Percentiles rank a stretch among this genome's conserved stretches.
These are phyloP conservation scores for Erythrocebus patas DNA, from an alignment of 2,113 vertebrate species.

Conservation along the genomic window DNA sequence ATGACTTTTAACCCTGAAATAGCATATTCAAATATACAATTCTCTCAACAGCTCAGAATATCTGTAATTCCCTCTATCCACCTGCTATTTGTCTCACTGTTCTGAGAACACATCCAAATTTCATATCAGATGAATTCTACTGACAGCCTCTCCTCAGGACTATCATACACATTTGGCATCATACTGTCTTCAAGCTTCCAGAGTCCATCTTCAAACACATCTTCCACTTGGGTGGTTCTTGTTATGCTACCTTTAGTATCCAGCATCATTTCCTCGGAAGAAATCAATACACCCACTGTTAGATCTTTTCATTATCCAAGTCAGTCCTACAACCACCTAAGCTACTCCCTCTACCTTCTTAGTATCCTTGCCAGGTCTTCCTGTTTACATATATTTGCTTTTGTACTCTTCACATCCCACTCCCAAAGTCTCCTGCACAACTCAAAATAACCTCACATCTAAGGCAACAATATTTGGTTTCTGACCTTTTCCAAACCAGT, in stretches of 20 bases:
- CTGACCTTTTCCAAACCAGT: conserved; percentile 4
- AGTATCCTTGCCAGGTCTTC: neutral
- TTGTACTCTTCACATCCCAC: neutral
- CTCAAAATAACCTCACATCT: conserved; percentile 13
- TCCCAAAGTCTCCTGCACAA: neutral
- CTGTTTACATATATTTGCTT: neutral
- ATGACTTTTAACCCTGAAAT: conserved; percentile 9
- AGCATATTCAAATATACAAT: neutral
- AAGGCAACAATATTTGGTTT: neutral
- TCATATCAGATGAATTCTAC: neutral
- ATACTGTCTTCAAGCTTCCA: neutral
- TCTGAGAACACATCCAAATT: neutral
- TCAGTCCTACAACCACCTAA: neutral
- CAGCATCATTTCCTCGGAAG: neutral
- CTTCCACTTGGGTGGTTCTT: neutral
- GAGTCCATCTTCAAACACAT: neutral
- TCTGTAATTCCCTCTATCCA: neutral
- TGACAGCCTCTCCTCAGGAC: neutral
- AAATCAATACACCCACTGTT: neutral
- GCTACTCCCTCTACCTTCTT: neutral
- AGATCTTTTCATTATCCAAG: neutral
- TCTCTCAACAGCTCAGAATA: conserved; percentile 7
- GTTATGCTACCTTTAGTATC: neutral
- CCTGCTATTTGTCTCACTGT: conserved; percentile 17
- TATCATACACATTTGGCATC: neutral